phyloP scores from a whole-genome alignment of 2,888 invertebrate genomes.

The Gymnoscelis rufifasciata region DNA sequence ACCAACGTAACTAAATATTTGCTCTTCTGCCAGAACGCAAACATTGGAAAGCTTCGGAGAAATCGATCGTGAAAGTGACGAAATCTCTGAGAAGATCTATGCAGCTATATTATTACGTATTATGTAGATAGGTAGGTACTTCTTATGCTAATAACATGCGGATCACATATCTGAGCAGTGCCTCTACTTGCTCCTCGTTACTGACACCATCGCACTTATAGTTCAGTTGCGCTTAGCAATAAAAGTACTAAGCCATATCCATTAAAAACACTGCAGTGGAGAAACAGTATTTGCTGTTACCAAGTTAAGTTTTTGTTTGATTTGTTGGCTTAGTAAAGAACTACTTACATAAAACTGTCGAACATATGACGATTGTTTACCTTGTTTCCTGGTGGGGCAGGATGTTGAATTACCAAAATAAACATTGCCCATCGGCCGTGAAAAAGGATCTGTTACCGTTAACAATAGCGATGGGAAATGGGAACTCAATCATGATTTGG shows the following conservation, averaged over 20 bases:
- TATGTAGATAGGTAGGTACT: slow-evolving; percentile 13
- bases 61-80: slow-evolving; percentile 66
- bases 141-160: not conserved
- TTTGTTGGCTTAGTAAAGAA: not conserved
- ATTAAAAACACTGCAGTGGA: too few species aligned
- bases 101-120: slow-evolving; percentile 18
- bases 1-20: slow-evolving; percentile 17
- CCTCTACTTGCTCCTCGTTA: too few species aligned
- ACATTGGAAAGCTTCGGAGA: slow-evolving; percentile 55
- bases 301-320: too few species aligned
- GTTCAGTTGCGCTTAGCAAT: too few species aligned
- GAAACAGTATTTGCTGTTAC: too few species aligned
- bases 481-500: not conserved
- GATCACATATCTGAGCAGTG: too few species aligned
- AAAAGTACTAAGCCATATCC: too few species aligned
- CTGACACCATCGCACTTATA: too few species aligned
- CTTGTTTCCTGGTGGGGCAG: slow-evolving; percentile 20
- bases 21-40: slow-evolving; percentile 30
- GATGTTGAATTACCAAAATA: slow-evolving; percentile 22
- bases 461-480: slow-evolving; percentile 5
- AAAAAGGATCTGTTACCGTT: slow-evolving; percentile 14
- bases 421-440: slow-evolving; percentile 10
- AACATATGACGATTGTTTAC: slow-evolving; percentile 15
- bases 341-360: not conserved
- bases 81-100: slow-evolving; percentile 51